Percentiles rank a stretch among this genome's conserved stretches.
These are phyloP conservation scores for Meliscaeva auricollis DNA, from an alignment of 2,888 invertebrate genomes.

Conservation along the genomic window DNA sequence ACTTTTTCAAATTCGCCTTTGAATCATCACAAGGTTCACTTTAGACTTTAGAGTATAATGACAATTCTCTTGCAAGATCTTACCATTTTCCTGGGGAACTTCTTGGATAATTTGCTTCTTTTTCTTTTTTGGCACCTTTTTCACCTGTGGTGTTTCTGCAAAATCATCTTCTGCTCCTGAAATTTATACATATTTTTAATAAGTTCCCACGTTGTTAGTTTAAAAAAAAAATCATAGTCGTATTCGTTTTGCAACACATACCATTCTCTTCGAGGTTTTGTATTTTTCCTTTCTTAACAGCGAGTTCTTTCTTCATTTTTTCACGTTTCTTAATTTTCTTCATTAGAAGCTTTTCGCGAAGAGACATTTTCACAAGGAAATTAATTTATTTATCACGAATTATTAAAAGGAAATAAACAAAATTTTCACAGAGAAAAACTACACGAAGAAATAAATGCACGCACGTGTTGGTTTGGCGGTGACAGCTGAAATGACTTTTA, in stretches of 20 bases:
- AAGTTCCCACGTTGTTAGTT: conserved; percentile 22
- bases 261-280: conserved; percentile 43
- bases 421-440: conserved; percentile 27
- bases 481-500: conserved; percentile 25
- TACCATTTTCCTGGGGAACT: conserved; percentile 77
- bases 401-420: conserved; percentile 57
- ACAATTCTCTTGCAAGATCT: conserved; percentile 45
- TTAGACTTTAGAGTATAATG: conserved; percentile 62
- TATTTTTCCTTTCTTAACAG: conserved; percentile 86
- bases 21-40: conserved; percentile 84
- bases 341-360: conserved; percentile 88
- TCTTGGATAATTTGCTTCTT: conserved; percentile 79
- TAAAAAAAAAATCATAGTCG: neutral
- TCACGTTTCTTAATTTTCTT: conserved; percentile 92
- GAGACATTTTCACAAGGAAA: conserved; percentile 79
- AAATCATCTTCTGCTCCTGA: conserved; percentile 79
- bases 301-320: conserved; percentile 88
- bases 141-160: conserved; percentile 78
- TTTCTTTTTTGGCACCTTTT: conserved; percentile 77
- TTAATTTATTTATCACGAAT: conserved; percentile 1
- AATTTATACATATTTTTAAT: neutral
- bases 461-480: conserved; percentile 30
- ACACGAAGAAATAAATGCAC: conserved; percentile 20
- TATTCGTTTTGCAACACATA: neutral
- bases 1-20: conserved; percentile 87